Percentiles rank a stretch among this genome's conserved stretches.
These are phyloP conservation scores for Heliconius nattereri DNA, from an alignment of 1,140 invertebrate genomes.

Conservation along the genomic window DNA sequence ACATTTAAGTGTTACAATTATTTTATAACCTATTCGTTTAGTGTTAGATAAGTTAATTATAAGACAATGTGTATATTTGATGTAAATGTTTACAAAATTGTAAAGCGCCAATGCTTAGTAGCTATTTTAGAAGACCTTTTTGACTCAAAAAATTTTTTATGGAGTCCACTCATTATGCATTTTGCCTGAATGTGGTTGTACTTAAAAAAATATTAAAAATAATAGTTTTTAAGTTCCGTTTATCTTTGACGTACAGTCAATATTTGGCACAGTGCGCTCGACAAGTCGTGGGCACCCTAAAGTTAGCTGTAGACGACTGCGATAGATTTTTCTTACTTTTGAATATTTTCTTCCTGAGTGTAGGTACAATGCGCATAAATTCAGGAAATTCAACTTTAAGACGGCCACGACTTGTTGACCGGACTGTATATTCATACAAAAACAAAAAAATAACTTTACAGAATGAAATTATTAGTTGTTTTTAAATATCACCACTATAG, in stretches of 20 bases:
- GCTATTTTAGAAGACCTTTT: background rate
- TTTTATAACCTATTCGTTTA: conserved; percentile 50
- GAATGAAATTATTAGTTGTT: too few species aligned
- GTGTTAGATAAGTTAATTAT: conserved; percentile 45
- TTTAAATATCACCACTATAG: background rate
- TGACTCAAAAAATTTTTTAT: background rate
- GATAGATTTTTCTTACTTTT: too few species aligned
- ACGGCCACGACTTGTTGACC: too few species aligned
- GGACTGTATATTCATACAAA: too few species aligned
- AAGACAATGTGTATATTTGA: conserved; percentile 56
- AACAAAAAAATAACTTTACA: too few species aligned
- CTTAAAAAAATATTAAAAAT: background rate
- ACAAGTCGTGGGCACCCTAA: too few species aligned
- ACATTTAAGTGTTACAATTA: conserved; percentile 47
- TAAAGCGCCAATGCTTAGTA: conserved; percentile 4
- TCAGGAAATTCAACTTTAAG: too few species aligned
- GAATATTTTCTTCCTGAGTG: too few species aligned
- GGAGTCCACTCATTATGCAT: background rate
- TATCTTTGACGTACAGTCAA: too few species aligned
- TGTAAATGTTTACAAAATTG: conserved; percentile 57
- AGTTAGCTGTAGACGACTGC: too few species aligned
- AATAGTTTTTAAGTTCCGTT: background rate
- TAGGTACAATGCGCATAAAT: too few species aligned
- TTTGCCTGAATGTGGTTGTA: background rate
- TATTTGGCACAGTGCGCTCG: too few species aligned